Base-by-base conservation (phyloP, 2,113 vertebrate species). In the Dascyllus trimaculatus region DNA sequence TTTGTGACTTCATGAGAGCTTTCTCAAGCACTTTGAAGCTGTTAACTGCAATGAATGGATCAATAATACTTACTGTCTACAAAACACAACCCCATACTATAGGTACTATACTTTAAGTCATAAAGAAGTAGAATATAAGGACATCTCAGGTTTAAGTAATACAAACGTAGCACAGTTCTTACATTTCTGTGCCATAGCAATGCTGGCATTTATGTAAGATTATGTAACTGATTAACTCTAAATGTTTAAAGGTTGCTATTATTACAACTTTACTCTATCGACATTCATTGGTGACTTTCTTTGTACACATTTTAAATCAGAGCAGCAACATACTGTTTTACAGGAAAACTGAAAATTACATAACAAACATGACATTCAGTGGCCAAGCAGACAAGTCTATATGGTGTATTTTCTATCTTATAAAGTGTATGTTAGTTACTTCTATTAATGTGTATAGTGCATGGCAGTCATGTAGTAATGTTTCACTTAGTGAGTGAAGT, bases 1-100 rank as follows among this genome's bases (percentile, higher is more conserved):
- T 67, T 75, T 73, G 43, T 78, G 51, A 57, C 1, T 57, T 54
- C 21, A 51, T 38, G 7, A 46, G 18, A 57, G 38, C 5, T 76
- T 74, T 72, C 56, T 77, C 14, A 4, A 58, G 80, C 76, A 75
- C 76, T 85, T 90, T 85, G 40, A 73, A 71, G 38, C 56, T 40
- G 18, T 51, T 71, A 25, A 72, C 62, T 65, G 53, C 67, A 21
- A 56, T 49, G 18, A 57, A 64, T 58, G 8, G 11, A 2, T 24
- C 14, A 62, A 22, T 52, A 19, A 21, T 53, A 19, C 26, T 52
- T n/a, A 18, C 5, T 13, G 11, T 11, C 40, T 29, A 17, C 7
- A 61, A 61, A 78, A 63, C 7, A 61, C 60, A 78, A 63, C 14
- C 38, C 40, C 21, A 46, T 9, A 76, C 15, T 45, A 1, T 40